Conservation (phyloP, 35 echinoderm and acorn worm species). For the Amphiura filiformis region DNA sequence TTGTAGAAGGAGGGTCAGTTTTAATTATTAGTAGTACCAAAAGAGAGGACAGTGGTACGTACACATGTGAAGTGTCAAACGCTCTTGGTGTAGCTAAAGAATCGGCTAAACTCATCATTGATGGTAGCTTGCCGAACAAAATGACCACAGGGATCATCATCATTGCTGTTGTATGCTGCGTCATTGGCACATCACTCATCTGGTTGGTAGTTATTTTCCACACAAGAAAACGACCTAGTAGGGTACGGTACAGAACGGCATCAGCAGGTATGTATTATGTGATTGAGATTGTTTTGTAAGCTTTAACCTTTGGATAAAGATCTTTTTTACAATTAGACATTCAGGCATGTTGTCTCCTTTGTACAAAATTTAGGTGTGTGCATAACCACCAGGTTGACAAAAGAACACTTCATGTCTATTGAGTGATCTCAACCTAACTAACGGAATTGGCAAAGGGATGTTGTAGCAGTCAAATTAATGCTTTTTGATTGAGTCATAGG, state of each 20-base stretch:
- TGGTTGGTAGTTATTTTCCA: conserved; percentile 91
- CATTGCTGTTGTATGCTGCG: conserved; percentile 81
- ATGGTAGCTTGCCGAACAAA: conserved; percentile 24
- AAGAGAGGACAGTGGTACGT: conserved; percentile 56
- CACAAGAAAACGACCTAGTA: conserved; percentile 55
- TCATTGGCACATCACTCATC: conserved; percentile 82
- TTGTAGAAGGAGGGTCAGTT: conserved; percentile 44
- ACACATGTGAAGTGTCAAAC: conserved; percentile 75
- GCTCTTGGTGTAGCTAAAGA: conserved; percentile 38
- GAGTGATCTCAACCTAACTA: too few relatives aligned
- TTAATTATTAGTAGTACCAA: conserved; percentile 62
- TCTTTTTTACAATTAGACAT: background rate
- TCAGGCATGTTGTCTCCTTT: too few relatives aligned
- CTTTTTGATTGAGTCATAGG: too few relatives aligned
- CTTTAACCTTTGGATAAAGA: background rate
- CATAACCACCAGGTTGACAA: background rate
- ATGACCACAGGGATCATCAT: conserved; percentile 85
- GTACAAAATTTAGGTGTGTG: background rate
- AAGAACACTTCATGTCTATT: too few relatives aligned
- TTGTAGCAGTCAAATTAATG: too few relatives aligned
- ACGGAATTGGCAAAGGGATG: too few relatives aligned
- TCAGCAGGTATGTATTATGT: conserved; percentile 32
- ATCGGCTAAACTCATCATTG: conserved; percentile 46
- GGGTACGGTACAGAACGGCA: conserved; percentile 16
- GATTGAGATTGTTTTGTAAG: background rate